These are phyloP conservation scores for Otolemur crassicaudatus DNA, from an alignment of 2,797 vertebrate genomes.

Conservation along the genomic window DNA sequence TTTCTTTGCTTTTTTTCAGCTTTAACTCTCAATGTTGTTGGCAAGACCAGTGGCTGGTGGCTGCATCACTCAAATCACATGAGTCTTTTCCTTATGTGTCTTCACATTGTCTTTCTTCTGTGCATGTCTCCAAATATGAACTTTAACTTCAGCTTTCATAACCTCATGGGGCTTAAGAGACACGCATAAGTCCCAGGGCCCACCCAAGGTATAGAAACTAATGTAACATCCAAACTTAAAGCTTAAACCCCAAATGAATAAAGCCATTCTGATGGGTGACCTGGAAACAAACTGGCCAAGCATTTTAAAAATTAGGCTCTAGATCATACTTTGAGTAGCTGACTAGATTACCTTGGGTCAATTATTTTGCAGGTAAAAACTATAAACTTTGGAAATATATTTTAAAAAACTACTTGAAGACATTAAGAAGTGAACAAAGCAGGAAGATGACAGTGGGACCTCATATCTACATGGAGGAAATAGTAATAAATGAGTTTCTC, in stretches of 20 bases:
- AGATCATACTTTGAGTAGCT: not conserved
- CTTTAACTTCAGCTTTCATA: not conserved
- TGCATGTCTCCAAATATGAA: not conserved
- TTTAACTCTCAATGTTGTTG: too few species aligned
- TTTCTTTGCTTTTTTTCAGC: too few species aligned
- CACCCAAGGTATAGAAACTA: not conserved
- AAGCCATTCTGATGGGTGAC: not conserved
- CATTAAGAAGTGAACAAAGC: not conserved
- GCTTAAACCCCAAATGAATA: not conserved
- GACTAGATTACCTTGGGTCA: not conserved
- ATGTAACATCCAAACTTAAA: not conserved
- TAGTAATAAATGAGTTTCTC: not conserved
- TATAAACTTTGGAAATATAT: not conserved
- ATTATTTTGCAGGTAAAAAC: not conserved
- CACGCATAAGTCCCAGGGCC: not conserved
- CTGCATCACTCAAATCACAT: too few species aligned
- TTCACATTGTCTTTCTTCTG: too few species aligned
- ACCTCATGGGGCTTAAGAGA: not conserved
- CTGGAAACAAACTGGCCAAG: not conserved
- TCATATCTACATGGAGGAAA: not conserved
- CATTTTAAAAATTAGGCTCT: not conserved
- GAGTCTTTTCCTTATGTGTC: too few species aligned
- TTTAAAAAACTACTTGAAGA: not conserved
- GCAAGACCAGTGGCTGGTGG: too few species aligned
- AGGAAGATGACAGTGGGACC: not conserved